Percentiles rank a stretch among this genome's conserved stretches.
These are phyloP conservation scores for Eustalomyia histrio DNA, from an alignment of 2,888 invertebrate genomes.

Conservation along the genomic window DNA sequence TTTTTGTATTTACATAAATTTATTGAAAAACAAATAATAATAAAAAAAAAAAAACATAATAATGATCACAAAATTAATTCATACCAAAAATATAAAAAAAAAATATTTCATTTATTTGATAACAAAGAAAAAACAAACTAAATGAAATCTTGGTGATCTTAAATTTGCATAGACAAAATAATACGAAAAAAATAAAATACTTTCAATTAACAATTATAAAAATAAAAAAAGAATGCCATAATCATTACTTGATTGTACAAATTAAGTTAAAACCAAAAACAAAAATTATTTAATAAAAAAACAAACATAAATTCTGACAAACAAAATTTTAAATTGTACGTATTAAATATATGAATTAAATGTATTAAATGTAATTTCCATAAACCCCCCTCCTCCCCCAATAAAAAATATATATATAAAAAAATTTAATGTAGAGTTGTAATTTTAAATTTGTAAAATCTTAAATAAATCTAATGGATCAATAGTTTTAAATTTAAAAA, in stretches of 20 bases:
- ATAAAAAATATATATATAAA: conserved; percentile 17
- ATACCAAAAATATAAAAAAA: not conserved
- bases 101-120: conserved; percentile 3
- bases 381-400: no score
- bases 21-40: conserved; percentile 34
- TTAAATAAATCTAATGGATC: conserved; percentile 48
- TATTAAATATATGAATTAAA: conserved; percentile 42
- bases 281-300: conserved; percentile 27
- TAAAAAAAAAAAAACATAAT: conserved; percentile 21
- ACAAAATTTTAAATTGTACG: conserved; percentile 49
- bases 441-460: conserved; percentile 53
- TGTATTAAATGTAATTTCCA: conserved; percentile 61
- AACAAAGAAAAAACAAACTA: not conserved
- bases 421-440: conserved; percentile 48
- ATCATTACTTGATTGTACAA: conserved; percentile 64
- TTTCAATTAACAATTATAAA: conserved; percentile 37
- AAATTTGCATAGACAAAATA: not conserved
- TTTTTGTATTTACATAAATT: conserved; percentile 67
- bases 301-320: conserved; percentile 34
- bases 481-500: conserved; percentile 47
- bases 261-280: conserved; percentile 45
- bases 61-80: conserved; percentile 24
- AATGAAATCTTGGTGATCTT: conserved; percentile 11
- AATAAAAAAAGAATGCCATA: conserved; percentile 42
- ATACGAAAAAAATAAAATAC: not conserved